Percentiles rank a stretch among this genome's conserved stretches.
Conservation (phyloP, 2,888 invertebrate genomes). For the Hirudinaria manillensis region DNA sequence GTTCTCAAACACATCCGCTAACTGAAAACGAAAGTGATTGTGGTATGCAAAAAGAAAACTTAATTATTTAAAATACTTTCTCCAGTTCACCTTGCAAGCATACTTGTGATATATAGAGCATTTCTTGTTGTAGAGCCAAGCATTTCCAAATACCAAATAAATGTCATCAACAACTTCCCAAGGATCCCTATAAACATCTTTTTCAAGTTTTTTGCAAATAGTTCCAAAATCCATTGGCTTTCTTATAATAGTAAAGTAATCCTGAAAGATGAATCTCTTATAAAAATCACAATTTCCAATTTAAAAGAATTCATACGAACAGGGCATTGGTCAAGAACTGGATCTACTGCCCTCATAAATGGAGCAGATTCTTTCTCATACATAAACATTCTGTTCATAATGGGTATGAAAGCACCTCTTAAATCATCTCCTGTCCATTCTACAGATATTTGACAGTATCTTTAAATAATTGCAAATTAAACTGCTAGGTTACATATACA, state of each 20-base stretch:
- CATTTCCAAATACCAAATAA: constrained; percentile 27
- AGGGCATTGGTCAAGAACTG: constrained; percentile 22
- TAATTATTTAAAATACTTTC: neutral
- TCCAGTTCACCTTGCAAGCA: constrained; percentile 22
- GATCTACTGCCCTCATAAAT: constrained; percentile 30
- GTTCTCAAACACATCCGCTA: constrained; percentile 29
- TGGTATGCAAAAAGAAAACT: neutral
- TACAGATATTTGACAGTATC: neutral
- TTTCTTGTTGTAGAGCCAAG: constrained; percentile 27
- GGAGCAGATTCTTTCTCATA: constrained; percentile 27
- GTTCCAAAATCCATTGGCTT: constrained; percentile 30
- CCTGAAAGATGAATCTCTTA: neutral
- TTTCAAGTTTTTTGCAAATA: constrained; percentile 15
- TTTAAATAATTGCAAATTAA: no score
- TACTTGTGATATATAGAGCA: constrained; percentile 30
- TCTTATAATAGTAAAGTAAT: constrained; percentile 24
- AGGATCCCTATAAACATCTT: constrained; percentile 18
- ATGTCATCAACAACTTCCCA: constrained; percentile 28
- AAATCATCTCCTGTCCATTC: constrained; percentile 26
- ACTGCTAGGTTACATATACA: no score
- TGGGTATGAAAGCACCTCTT: constrained; percentile 21
- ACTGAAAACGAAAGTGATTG: neutral
- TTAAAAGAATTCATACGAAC: neutral
- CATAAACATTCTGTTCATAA: constrained; percentile 20
- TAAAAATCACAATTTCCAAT: neutral